Evolutionary conservation across 2,888 invertebrate species (phyloP), one percentile per base, ranked within the genome.

Genomic region (Noctua janthina): DNA sequence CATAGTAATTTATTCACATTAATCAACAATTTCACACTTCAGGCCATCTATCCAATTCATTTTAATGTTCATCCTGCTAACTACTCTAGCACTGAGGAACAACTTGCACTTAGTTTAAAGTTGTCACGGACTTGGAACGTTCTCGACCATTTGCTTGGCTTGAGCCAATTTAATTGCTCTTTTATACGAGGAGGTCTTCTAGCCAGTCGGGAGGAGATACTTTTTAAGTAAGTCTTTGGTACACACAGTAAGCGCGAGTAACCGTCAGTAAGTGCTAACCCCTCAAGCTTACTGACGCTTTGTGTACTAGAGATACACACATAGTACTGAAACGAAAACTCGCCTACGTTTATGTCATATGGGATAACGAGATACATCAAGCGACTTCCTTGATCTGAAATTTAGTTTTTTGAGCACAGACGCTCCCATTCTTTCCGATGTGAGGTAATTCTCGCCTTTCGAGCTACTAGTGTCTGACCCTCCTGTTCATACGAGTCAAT

Each of bases 91-190:
- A 11, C 56, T 13, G 7, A 76, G 64, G 66, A 76, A 43, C 76
- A 81, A 86, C 66, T 85, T 88, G 68, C 74, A 78, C 64, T 72
- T 76, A 86, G 81, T 84, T 80, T 39, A 79, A 74, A 76, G 73
- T 78, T 84, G 56, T 68, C 69, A 56, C 68, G 56, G 29, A 76
- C 73, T 84, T 59, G 67, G 23, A 74, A 72, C 49, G 59, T 43
- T 67, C 72, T 70, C 7, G 51, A 35, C 71, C 62, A 81, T 82
- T 86, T 79, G 56, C 79, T n/a, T 66, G 11, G 39, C 66, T 82
- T 72, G 54, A 81, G 74, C 11, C 43, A 78, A 82, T 81, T 81
- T 82, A 82, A 76, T 46, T 46, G 20, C 15, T 49, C 75, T 29
- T 46, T 82, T 76, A 76, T 23, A 64, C 54, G 46, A 11, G 20